Conservation (phyloP, 2,113 vertebrate genomes). For the Microcebus murinus region DNA sequence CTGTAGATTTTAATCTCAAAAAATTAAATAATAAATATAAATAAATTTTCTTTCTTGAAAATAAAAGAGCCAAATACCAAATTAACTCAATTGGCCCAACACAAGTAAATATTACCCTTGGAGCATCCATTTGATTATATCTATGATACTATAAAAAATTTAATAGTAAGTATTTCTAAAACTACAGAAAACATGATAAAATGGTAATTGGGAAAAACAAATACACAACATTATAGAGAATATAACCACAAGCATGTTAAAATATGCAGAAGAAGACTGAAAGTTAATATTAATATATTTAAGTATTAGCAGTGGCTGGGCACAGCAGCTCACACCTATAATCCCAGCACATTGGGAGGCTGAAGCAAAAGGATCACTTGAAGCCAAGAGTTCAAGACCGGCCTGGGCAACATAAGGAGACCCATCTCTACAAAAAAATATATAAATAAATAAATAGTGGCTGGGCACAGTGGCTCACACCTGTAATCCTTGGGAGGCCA, state of each 20-base stretch:
- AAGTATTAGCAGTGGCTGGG: not conserved
- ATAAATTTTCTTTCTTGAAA: not conserved
- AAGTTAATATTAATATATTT: not conserved
- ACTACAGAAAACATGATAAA: not conserved
- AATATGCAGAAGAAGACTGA: not conserved
- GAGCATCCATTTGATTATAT: not conserved
- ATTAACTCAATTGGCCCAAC: not conserved
- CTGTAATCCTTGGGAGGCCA: no score
- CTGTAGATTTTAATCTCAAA: constrained; percentile 7
- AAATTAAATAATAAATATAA: not conserved
- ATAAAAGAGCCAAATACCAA: not conserved
- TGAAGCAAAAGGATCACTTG: no score
- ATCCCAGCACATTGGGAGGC: no score
- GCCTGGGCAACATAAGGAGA: no score
- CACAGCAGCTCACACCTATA: no score
- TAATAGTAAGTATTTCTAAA: not conserved
- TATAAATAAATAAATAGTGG: not conserved
- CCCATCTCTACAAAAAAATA: no score
- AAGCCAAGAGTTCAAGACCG: no score
- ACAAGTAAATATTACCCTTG: not conserved
- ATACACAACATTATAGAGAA: not conserved
- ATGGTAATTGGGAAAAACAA: not conserved
- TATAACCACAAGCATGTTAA: not conserved
- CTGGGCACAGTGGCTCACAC: no score
- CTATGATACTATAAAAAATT: not conserved